Conservation (phyloP, 2,888 invertebrate species). For the Onchidella celtica region DNA sequence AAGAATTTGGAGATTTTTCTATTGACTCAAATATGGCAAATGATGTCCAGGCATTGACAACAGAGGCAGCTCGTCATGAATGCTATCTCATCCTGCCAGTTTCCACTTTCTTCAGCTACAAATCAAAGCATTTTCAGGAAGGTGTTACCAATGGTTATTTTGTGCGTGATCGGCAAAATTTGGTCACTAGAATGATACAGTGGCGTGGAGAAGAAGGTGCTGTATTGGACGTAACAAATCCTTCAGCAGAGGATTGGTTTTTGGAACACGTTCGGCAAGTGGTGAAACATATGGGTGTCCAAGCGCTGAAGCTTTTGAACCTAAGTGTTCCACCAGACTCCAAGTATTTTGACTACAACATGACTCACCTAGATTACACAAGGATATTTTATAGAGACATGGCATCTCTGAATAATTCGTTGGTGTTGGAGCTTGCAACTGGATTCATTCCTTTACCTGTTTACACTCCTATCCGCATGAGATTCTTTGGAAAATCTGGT, state of each 20-base stretch:
- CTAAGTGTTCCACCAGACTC: slow-evolving; percentile 55
- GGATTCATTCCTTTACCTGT: slow-evolving; percentile 56
- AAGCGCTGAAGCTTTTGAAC: slow-evolving; percentile 57
- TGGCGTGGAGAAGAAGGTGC: slow-evolving; percentile 58
- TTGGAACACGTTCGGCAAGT: slow-evolving; percentile 43
- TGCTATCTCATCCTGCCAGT: slow-evolving; percentile 55
- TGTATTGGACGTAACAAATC: slow-evolving; percentile 57
- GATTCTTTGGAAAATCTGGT: slow-evolving; percentile 42
- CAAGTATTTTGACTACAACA: slow-evolving; percentile 53
- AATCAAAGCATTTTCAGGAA: slow-evolving; percentile 51
- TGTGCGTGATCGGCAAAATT: slow-evolving; percentile 54
- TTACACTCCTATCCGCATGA: slow-evolving; percentile 50
- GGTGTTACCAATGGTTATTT: slow-evolving; percentile 54
- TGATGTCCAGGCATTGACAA: slow-evolving; percentile 38
- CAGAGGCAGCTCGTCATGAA: slow-evolving; percentile 34
- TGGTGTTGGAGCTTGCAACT: slow-evolving; percentile 54
- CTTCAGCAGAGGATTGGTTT: slow-evolving; percentile 54
- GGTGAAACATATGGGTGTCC: slow-evolving; percentile 48
- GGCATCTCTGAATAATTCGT: slow-evolving; percentile 52
- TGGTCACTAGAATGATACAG: slow-evolving; percentile 55
- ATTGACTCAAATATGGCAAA: slow-evolving; percentile 44
- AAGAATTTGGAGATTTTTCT: slow-evolving; percentile 52
- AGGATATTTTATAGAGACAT: slow-evolving; percentile 53
- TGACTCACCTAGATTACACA: slow-evolving; percentile 57
- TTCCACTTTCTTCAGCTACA: slow-evolving; percentile 58